Evolutionary conservation across 2,797 vertebrate species (phyloP), one percentile per base, ranked within the genome.

Genomic region (Peromyscus nudipes): DNA sequence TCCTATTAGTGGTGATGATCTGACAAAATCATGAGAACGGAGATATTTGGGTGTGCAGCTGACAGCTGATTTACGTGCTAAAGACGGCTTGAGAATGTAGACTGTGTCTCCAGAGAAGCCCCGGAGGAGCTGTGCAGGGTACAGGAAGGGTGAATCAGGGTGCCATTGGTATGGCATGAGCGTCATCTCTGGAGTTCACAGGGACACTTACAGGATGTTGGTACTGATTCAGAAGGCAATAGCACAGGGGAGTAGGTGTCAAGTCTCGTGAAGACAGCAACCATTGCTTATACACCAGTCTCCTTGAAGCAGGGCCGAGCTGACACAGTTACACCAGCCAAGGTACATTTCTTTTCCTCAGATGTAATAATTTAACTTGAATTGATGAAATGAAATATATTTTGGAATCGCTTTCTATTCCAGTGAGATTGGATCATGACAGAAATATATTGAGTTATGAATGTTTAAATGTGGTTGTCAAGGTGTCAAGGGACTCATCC

Each of bases 1-100:
- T 88, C 94, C 73, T 95, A 92, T 96, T 96, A 96, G 94, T 40
- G 55, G 55, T 89, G 96, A 97, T 93, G 95, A 97, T 96, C 92
- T 94, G 97, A 97, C 93, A 97, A 90, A 97, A 93, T 89, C 95
- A 85, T 4, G 27, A 87, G 93, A 96, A 89, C 49, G 52, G 92
- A 95, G 96, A 91, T 94, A 96, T 97, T 95, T 96, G 95, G 96
- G 97, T 97, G 88, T 85, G 65, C 79, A 92, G 92, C 98, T 98
- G 97, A 96, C 95, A 95, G 93, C 89, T 96, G 97, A 95, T 90
- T 73, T 92, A 34, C 17, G 37, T 67, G 83, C 91, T 81, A 34
- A 86, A 86, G 79, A 92, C 49, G 84, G 69, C 75, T 88, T 23
- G 2, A 77, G 71, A 64, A 43, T 80, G 37, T 69, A n/a, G 40